phyloP scores from a whole-genome alignment of 2,113 vertebrate species.

The Calyptommatus sinebrachiatus region DNA sequence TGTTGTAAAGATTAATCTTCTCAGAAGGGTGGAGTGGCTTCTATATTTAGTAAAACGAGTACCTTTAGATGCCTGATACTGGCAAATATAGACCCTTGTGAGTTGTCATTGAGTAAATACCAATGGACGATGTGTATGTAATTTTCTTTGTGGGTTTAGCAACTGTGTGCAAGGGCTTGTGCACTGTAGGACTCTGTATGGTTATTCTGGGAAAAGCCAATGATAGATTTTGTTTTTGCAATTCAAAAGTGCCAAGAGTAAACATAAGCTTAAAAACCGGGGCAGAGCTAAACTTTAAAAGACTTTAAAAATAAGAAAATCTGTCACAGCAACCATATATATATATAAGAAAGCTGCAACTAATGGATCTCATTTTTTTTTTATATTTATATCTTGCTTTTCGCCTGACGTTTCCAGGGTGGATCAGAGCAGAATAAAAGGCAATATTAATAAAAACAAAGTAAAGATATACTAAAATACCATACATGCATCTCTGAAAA shows the following conservation, averaged over 20 bases:
- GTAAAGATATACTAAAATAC: too few relatives aligned
- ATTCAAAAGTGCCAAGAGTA: slow-evolving; percentile 29
- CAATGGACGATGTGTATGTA: slow-evolving; percentile 18
- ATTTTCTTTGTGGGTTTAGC: slow-evolving; percentile 24
- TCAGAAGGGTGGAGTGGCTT: slow-evolving; percentile 49
- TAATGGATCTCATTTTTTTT: neutral
- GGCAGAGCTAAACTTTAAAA: slow-evolving; percentile 32
- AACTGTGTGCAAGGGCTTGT: rapidly evolving
- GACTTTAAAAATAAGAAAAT: slow-evolving; percentile 16
- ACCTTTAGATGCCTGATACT: slow-evolving; percentile 33
- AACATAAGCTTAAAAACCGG: slow-evolving; percentile 29
- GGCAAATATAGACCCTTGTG: slow-evolving; percentile 33
- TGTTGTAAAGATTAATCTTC: neutral
- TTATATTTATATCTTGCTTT: too few relatives aligned
- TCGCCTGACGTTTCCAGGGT: too few relatives aligned
- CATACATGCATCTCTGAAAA: too few relatives aligned
- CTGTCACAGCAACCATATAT: neutral
- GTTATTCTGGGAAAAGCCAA: slow-evolving; percentile 24
- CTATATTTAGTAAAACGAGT: slow-evolving; percentile 49
- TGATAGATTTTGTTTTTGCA: neutral
- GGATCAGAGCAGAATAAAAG: too few relatives aligned
- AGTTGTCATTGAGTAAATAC: slow-evolving; percentile 25
- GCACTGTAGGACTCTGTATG: slow-evolving; percentile 7
- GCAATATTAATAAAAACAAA: too few relatives aligned
- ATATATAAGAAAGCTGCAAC: neutral